Conservation (phyloP, 2,888 invertebrate genomes). For the Gerris lacustris region DNA sequence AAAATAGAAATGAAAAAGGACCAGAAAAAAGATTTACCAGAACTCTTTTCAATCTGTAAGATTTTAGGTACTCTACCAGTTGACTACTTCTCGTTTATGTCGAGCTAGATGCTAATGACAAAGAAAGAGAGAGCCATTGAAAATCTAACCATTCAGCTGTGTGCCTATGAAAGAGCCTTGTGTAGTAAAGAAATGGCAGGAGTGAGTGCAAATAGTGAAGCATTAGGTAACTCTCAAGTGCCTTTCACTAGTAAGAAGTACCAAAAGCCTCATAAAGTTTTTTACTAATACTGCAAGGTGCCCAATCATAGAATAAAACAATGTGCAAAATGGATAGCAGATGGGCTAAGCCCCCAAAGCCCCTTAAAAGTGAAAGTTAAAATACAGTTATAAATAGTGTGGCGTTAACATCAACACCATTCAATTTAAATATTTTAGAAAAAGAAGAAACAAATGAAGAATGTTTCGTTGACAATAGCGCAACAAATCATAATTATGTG, state of each 20-base stretch:
- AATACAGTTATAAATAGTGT: neutral
- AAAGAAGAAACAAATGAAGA: too few relatives aligned
- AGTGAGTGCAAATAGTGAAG: neutral
- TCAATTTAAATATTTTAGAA: neutral
- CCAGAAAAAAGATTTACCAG: neutral
- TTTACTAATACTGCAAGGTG: neutral
- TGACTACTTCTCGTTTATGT: neutral
- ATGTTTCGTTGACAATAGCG: neutral
- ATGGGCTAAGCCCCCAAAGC: neutral
- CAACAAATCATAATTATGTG: neutral
- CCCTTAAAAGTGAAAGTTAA: neutral
- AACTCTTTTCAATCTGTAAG: neutral
- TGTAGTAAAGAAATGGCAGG: neutral
- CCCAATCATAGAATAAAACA: neutral
- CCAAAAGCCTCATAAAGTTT: neutral
- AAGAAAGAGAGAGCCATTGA: slow-evolving; percentile 9
- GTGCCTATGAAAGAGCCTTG: neutral
- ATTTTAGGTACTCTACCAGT: slow-evolving; percentile 7
- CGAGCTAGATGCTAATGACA: slow-evolving; percentile 10
- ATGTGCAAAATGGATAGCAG: neutral
- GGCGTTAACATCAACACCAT: neutral
- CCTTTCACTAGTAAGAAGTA: neutral
- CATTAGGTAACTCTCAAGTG: neutral
- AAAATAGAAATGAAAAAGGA: neutral
- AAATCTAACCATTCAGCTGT: neutral